Evolutionary conservation across 1,140 invertebrate species (phyloP).

Genomic region (Meloidogyne exigua): DNA sequence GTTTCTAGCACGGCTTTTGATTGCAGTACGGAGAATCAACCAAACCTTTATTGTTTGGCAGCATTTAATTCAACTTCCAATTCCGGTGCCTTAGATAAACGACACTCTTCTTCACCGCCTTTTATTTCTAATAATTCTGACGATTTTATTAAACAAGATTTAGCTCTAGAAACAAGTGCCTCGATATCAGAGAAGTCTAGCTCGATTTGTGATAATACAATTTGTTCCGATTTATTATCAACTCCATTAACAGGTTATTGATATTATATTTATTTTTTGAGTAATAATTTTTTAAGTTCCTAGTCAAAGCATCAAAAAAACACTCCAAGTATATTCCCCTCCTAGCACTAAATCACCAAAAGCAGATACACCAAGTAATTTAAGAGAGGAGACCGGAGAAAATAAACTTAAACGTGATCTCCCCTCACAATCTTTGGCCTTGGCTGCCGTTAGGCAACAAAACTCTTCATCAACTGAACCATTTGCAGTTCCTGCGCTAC

Average conservation of each 20-base stretch:
- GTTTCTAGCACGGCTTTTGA: neutral
- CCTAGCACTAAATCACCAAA: neutral
- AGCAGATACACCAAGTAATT: neutral
- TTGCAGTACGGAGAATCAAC: neutral
- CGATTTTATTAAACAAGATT: neutral
- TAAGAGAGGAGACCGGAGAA: neutral
- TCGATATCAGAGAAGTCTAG: neutral
- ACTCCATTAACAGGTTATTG: neutral
- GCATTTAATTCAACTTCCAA: neutral
- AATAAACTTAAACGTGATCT: neutral
- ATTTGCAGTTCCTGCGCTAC: neutral
- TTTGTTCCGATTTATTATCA: neutral
- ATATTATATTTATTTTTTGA: neutral
- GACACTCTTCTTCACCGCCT: neutral
- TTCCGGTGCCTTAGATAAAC: constrained; percentile 4
- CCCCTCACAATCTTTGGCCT: neutral
- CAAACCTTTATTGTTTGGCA: neutral
- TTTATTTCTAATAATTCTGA: neutral
- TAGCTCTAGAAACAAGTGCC: neutral
- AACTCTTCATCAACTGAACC: neutral
- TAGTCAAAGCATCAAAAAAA: neutral
- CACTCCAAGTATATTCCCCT: neutral
- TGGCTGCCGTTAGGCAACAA: neutral
- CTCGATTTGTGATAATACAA: neutral
- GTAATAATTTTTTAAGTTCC: neutral